A percentile compares a stretch with the other conserved stretches of the same genome.
Conservation (phyloP, 2,888 invertebrate genomes). For the Caenorhabditis zanzibari region DNA sequence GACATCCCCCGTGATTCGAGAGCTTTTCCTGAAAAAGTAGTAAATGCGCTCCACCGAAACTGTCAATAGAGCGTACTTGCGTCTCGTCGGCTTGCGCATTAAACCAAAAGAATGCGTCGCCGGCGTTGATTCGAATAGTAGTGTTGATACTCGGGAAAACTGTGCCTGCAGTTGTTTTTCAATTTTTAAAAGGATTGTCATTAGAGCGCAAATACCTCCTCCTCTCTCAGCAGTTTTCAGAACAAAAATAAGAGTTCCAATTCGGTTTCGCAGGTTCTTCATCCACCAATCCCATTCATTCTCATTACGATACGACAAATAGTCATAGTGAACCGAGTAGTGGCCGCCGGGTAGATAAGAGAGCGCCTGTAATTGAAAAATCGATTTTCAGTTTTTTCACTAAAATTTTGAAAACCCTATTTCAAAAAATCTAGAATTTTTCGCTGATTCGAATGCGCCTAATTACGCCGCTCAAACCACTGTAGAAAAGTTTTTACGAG, state of each 20-base stretch:
- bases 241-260: constrained; percentile 74
- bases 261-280: constrained; percentile 70
- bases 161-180: constrained; percentile 64
- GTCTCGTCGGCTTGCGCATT: constrained; percentile 71
- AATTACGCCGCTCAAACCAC: too few species aligned
- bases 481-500: too few species aligned
- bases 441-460: too few species aligned
- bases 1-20: constrained; percentile 78
- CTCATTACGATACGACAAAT: constrained; percentile 21
- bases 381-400: too few species aligned
- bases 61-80: too few species aligned
- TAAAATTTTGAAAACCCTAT: too few species aligned
- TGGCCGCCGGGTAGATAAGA: constrained; percentile 69
- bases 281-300: constrained; percentile 66
- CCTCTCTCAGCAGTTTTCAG: constrained; percentile 68
- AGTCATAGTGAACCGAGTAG: constrained; percentile 70
- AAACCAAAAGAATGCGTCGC: constrained; percentile 79
- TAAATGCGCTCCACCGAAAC: neutral
- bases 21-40: constrained; percentile 49
- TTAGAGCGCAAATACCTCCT: constrained; percentile 10
- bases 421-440: too few species aligned
- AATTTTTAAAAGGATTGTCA: neutral
- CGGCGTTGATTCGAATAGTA: constrained; percentile 68
- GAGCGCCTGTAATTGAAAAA: constrained; percentile 52
- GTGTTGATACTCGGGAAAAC: constrained; percentile 74